phyloP scores from a whole-genome alignment of 2,113 vertebrate genomes.

The Datnioides undecimradiatus region DNA sequence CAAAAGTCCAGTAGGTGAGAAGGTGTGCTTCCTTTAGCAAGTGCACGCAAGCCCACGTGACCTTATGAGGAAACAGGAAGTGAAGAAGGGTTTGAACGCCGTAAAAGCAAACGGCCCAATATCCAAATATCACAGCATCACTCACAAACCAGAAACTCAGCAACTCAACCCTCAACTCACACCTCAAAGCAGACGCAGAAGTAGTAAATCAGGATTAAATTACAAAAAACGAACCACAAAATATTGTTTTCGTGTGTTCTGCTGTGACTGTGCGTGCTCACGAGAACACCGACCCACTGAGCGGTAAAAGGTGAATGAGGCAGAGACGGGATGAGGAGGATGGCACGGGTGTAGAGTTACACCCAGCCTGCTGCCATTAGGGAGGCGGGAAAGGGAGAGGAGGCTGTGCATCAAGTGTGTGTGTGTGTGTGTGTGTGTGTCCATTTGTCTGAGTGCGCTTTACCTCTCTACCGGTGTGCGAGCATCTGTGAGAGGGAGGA shows the following conservation, averaged over 20 bases:
- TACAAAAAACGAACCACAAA: too few species aligned
- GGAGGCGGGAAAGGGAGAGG: slow-evolving; percentile 31
- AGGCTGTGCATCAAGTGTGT: slow-evolving; percentile 38
- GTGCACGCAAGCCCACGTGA: too few species aligned
- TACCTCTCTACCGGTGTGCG: slow-evolving; percentile 43
- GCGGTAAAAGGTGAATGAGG: slow-evolving; percentile 49
- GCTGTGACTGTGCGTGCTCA: slow-evolving; percentile 1
- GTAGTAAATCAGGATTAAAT: too few species aligned
- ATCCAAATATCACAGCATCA: background rate
- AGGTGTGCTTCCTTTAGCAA: too few species aligned
- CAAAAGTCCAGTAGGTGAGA: background rate
- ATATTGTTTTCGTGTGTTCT: background rate
- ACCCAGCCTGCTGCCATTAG: slow-evolving; percentile 54
- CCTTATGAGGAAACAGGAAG: background rate
- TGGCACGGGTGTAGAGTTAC: slow-evolving; percentile 59
- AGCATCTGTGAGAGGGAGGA: slow-evolving; percentile 26
- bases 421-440: slow-evolving; percentile 22
- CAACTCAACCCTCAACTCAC: too few species aligned
- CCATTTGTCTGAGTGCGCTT: slow-evolving; percentile 32
- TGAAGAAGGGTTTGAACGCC: background rate
- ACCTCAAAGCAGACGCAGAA: too few species aligned
- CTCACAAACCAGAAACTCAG: too few species aligned
- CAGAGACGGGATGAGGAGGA: slow-evolving; percentile 24
- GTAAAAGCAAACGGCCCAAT: background rate
- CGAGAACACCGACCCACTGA: slow-evolving; percentile 18